phyloP scores from a whole-genome alignment of 2,113 vertebrate species.

The Corythoichthys intestinalis region DNA sequence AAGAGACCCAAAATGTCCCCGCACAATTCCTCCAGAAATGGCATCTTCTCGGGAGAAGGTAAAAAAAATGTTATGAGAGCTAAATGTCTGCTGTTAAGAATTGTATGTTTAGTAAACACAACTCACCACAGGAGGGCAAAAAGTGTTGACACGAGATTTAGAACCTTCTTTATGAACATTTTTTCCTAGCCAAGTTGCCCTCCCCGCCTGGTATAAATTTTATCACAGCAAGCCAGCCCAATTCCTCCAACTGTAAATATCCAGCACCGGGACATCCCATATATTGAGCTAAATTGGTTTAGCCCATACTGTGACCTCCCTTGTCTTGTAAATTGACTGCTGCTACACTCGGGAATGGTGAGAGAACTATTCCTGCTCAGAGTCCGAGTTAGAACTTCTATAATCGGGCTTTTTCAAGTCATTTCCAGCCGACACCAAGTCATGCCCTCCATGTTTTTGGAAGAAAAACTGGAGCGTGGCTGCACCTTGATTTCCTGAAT shows the following conservation, averaged over 20 bases:
- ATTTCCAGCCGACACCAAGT: too few species aligned
- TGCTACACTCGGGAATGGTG: not conserved
- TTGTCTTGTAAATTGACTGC: slow-evolving; percentile 7
- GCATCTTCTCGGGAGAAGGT: too few species aligned
- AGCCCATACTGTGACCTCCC: not conserved
- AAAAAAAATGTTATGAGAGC: not conserved
- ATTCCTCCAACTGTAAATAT: slow-evolving; percentile 6
- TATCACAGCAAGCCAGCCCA: slow-evolving; percentile 1
- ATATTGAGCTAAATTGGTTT: slow-evolving; percentile 3
- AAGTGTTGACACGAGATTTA: not conserved
- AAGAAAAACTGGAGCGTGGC: too few species aligned
- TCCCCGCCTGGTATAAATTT: slow-evolving; percentile 1
- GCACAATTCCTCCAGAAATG: too few species aligned
- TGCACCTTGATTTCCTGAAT: too few species aligned
- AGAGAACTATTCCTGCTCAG: too few species aligned
- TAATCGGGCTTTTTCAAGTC: too few species aligned
- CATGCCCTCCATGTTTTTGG: too few species aligned
- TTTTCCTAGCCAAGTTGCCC: not conserved
- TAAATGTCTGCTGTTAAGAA: not conserved
- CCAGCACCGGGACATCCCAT: slow-evolving; percentile 1
- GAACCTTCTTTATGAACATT: slow-evolving; percentile 2
- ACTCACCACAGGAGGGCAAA: too few species aligned
- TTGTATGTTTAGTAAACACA: not conserved
- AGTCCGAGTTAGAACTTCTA: not conserved
- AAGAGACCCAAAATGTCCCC: too few species aligned